Percentiles rank a stretch among this genome's conserved stretches.
These are phyloP conservation scores for Nyctereutes procyonoides DNA, from an alignment of 2,113 vertebrate species.

Conservation along the genomic window DNA sequence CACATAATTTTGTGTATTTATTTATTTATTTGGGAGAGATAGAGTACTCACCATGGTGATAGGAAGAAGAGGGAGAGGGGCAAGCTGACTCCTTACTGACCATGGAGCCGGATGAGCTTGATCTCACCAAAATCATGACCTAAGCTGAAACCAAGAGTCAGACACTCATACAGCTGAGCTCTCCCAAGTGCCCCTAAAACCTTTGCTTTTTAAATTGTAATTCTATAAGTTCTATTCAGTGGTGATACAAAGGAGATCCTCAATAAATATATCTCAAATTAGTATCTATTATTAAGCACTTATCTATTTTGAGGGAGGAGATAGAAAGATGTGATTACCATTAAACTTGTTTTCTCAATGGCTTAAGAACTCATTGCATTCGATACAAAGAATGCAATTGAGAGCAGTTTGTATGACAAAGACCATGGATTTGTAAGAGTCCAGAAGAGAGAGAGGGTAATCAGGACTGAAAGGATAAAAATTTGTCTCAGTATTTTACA, in stretches of 20 bases:
- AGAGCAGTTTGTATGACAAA: slow-evolving; percentile 6
- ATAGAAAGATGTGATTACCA: slow-evolving; percentile 34
- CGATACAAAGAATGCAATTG: not conserved
- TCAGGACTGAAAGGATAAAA: slow-evolving; percentile 15
- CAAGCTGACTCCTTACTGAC: not conserved
- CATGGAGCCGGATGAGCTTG: not conserved
- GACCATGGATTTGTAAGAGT: not conserved
- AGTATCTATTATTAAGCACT: slow-evolving; percentile 18
- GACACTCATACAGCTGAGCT: not conserved
- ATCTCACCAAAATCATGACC: not conserved
- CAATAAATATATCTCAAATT: slow-evolving; percentile 33
- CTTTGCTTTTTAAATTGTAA: slow-evolving; percentile 43
- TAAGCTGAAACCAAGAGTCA: not conserved
- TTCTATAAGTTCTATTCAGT: slow-evolving; percentile 25
- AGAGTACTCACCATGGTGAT: no score
- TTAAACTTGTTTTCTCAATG: slow-evolving; percentile 44
- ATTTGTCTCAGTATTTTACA: not conserved
- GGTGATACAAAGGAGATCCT: not conserved
- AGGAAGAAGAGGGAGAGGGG: not conserved
- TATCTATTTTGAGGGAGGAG: not conserved
- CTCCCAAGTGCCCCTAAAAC: not conserved
- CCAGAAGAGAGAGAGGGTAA: not conserved
- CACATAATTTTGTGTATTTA: no score
- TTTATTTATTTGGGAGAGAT: not conserved
- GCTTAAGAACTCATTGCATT: not conserved